Evolutionary conservation across 2,888 invertebrate genomes (phyloP).

Genomic region (Barypeithes pellucidus): DNA sequence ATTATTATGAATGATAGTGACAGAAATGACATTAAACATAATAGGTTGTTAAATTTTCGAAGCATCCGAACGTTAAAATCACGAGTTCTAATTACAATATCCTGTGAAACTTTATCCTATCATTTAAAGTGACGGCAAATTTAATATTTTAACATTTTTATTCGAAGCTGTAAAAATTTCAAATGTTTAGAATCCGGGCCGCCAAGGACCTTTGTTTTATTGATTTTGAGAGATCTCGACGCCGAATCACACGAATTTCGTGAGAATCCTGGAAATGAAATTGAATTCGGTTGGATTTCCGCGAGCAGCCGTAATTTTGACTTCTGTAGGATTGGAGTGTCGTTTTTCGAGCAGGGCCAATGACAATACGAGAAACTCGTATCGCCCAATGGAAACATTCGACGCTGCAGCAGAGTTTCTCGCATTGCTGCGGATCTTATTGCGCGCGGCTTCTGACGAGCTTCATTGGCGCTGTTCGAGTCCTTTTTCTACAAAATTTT

Average conservation of each 20-base stretch:
- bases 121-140: too few species aligned
- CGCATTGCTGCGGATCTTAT: constrained; percentile 67
- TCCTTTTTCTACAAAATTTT: constrained; percentile 61
- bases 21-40: too few species aligned
- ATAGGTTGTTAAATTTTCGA: too few species aligned
- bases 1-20: too few species aligned
- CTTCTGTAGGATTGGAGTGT: constrained; percentile 57
- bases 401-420: constrained; percentile 67
- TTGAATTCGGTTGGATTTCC: constrained; percentile 57
- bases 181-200: constrained; percentile 9
- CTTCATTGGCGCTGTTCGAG: constrained; percentile 59
- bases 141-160: too few species aligned
- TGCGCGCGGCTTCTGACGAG: constrained; percentile 58
- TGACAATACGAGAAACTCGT: constrained; percentile 71
- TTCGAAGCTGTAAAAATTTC: not conserved
- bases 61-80: too few species aligned
- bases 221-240: constrained; percentile 51
- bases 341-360: constrained; percentile 64
- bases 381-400: constrained; percentile 68
- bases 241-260: constrained; percentile 50
- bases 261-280: constrained; percentile 54
- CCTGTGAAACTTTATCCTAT: too few species aligned
- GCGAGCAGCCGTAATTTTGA: constrained; percentile 55
- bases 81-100: too few species aligned
- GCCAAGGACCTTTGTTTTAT: constrained; percentile 42